These are phyloP conservation scores for Aphidius gifuensis DNA, from an alignment of 1,140 invertebrate genomes.

Conservation along the genomic window DNA sequence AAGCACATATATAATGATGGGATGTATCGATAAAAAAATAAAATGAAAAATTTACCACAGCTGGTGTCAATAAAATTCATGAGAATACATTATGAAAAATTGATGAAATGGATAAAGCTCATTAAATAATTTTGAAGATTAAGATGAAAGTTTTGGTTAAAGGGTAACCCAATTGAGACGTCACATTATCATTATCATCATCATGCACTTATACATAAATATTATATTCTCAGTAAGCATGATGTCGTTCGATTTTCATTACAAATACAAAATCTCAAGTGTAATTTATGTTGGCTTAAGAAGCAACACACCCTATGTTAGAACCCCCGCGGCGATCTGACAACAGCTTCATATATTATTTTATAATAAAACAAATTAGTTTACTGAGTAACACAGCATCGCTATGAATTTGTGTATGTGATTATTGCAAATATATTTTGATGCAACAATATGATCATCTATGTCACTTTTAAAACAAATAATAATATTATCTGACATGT, in stretches of 20 bases:
- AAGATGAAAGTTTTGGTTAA: background rate
- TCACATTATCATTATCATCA: slow-evolving; percentile 13
- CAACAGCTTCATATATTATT: slow-evolving; percentile 51
- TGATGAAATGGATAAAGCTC: slow-evolving; percentile 15
- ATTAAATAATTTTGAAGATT: slow-evolving; percentile 22
- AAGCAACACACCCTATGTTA: slow-evolving; percentile 44
- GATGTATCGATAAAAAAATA: no score
- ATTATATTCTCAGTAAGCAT: background rate
- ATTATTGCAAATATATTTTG: slow-evolving; percentile 6
- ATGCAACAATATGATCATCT: background rate
- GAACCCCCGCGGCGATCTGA: slow-evolving; percentile 48
- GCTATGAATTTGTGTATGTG: slow-evolving; percentile 14
- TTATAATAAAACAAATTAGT: slow-evolving; percentile 11
- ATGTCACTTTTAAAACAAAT: background rate
- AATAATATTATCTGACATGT: no score
- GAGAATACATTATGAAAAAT: no score
- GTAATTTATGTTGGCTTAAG: slow-evolving; percentile 47
- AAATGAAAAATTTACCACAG: no score
- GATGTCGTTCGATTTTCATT: slow-evolving; percentile 35
- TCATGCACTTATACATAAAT: background rate
- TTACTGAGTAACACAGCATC: slow-evolving; percentile 1
- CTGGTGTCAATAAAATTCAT: no score
- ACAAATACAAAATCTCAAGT: slow-evolving; percentile 47
- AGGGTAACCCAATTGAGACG: slow-evolving; percentile 10
- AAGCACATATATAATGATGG: no score